Evolutionary conservation across 2,113 vertebrate genomes (phyloP).

Genomic region (Chaenogobius annularis): DNA sequence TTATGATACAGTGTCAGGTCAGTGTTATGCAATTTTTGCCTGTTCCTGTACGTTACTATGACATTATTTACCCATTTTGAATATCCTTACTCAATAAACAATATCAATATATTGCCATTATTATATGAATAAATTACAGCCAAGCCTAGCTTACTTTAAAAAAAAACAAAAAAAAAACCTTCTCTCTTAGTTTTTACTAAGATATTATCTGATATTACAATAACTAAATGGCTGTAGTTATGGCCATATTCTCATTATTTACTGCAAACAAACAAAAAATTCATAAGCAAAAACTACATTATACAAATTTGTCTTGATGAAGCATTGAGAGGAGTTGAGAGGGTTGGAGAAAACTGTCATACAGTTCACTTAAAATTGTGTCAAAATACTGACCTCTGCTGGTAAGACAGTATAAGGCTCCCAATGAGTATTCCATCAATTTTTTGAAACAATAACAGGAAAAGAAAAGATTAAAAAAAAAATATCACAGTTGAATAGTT

Average conservation of each 20-base stretch:
- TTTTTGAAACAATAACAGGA: too few relatives aligned
- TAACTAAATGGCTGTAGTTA: too few relatives aligned
- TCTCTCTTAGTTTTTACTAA: not conserved
- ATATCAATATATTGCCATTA: not conserved
- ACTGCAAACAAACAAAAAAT: not conserved
- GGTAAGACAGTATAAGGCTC: constrained; percentile 4
- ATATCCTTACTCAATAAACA: too few relatives aligned
- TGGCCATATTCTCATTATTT: not conserved
- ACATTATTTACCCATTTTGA: too few relatives aligned
- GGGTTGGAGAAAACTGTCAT: not conserved
- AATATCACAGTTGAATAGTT: not conserved
- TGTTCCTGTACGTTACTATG: not conserved
- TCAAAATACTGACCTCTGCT: constrained; percentile 40
- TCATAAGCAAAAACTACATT: not conserved
- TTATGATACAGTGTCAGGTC: too few relatives aligned
- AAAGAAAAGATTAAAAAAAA: not conserved
- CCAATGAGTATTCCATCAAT: too few relatives aligned
- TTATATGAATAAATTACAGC: not conserved
- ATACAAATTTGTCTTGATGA: not conserved
- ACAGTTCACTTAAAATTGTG: not conserved
- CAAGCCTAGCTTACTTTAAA: too few relatives aligned
- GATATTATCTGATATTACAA: not conserved
- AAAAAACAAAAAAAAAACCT: too few relatives aligned
- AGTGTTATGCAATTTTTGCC: too few relatives aligned
- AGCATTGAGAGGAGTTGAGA: not conserved